Evolutionary conservation across 2,888 invertebrate genomes (phyloP), one percentile per base, ranked within the genome.

Genomic region (Beris chalybata): DNA sequence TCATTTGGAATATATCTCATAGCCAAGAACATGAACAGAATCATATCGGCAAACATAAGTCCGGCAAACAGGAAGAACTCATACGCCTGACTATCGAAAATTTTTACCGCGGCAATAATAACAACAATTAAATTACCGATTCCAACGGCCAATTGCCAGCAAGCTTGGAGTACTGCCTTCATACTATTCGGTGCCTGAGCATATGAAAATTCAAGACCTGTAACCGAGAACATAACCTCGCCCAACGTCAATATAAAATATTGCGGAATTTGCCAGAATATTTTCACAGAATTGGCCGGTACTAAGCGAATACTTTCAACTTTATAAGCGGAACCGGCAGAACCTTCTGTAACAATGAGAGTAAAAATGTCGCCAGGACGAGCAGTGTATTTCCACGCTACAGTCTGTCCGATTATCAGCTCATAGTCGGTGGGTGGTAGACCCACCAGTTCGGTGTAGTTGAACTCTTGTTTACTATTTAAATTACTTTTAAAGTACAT

Each of bases 81-180:
- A 71, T 85, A 86, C 68, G 91, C 89, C 91, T 96, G 85, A 12
- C 85, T 86, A 0, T 89, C 84, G 76, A 95, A 89, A 68, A 91
- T 83, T 69, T 87, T 85, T 9, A 87, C 84, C 77, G 93, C 90
- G 15, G 95, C 92, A 31, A 98, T 87, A 58, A 95, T 87, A 44
- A 96, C 89, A 0, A 97, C 97, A 66, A 99, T 89, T 5, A 97
- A 81, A 80, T 97, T 97, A 48, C 98, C 98, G 75, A 97, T 85
- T 0, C 97, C 95, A 0, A 93, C 92, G 0, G 97, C 96, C 64
- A 98, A 81, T n/a, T 95, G 83, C 94, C 97, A 98, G 5, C 89
- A 87, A 0, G 97, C 94, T 78, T 92, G 91, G 58, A 98, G 79
- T 0, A 99, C 90, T 1, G 97, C 93, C 79, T 97, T 98, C 97